Evolutionary conservation across 2,113 vertebrate species (phyloP).

Genomic region (Paramormyrops kingsleyae): DNA sequence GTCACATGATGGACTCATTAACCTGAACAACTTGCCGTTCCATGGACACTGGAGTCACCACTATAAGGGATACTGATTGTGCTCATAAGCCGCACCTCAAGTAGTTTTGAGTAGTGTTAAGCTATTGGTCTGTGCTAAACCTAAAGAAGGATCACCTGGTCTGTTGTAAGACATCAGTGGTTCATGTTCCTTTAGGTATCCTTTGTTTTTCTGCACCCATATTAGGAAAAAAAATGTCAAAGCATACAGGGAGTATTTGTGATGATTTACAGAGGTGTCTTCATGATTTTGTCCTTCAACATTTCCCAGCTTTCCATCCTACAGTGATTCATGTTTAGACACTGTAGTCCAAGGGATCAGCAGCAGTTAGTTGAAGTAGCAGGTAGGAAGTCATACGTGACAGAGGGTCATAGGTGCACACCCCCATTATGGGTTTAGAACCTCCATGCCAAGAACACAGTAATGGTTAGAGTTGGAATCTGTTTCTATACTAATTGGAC

Average conservation of each 20-base stretch:
- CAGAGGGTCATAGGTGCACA: neutral
- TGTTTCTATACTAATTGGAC: neutral
- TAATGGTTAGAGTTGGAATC: neutral
- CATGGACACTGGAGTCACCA: neutral
- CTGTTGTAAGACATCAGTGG: neutral
- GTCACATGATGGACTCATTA: neutral
- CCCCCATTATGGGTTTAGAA: neutral
- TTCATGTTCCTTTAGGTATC: neutral
- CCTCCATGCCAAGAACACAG: neutral
- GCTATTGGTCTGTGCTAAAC: too few relatives aligned
- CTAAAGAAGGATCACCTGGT: neutral
- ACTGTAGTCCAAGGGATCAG: neutral
- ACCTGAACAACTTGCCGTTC: neutral
- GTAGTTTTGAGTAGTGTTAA: neutral
- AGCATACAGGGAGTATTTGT: neutral
- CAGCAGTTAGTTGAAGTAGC: neutral
- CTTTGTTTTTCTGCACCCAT: neutral
- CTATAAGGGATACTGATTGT: neutral
- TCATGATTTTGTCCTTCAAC: neutral
- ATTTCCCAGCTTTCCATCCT: neutral
- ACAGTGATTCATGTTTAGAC: neutral
- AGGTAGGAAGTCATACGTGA: neutral
- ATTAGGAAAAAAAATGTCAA: neutral
- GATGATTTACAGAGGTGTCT: neutral
- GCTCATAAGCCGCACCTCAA: neutral